Base-by-base conservation (phyloP, 2,888 invertebrate species). In the Callyntrura sp. region DNA sequence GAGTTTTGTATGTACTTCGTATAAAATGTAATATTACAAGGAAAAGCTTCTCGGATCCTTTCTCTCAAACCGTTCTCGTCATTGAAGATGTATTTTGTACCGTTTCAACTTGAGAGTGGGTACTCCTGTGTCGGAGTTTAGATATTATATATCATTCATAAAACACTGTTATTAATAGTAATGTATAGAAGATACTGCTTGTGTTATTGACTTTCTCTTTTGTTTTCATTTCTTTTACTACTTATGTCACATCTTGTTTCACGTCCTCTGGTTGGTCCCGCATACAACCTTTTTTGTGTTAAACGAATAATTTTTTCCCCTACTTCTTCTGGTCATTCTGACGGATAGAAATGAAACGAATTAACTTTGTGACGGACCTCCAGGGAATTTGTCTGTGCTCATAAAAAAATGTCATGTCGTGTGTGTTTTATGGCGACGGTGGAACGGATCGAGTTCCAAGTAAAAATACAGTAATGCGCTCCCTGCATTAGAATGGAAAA, bases 221-320 rank as follows among this genome's bases (percentile, higher is more conserved):
- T 84, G 84, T 43, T 85, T 73, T 73, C 70, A 73, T 57, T 45
- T 73, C 70, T 85, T 57, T 45, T 73, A 45, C 48, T 43, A 17
- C 85, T 65, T 28, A 1, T 85, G 85, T 85, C 85, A 85, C 73
- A 70, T 70, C 70, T 43, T 70, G 57, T 73, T 73, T 60, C 85
- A 60, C 17, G 11, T 81, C 48, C 1, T 23, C 35, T 28, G 68
- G 35, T 73, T 48, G 43, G 43, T 35, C 20, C 45, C 43, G 12
- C 45, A 45, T 17, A 20, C 8, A 45, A 25, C 45, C 17, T 45
- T 43, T 73, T 35, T 73, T 20, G 23, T 73, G 73, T 45, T 73
- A 45, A 0, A 25, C 3, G 25, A 35, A 35, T 35, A 65, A 23
- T 17, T 25, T 20, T 23, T 20, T 62, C 2, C 6, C 9, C 20